Evolutionary conservation across 2,113 vertebrate genomes (phyloP), one percentile per base, ranked within the genome.

Genomic region (Orientallactaga bullata): DNA sequence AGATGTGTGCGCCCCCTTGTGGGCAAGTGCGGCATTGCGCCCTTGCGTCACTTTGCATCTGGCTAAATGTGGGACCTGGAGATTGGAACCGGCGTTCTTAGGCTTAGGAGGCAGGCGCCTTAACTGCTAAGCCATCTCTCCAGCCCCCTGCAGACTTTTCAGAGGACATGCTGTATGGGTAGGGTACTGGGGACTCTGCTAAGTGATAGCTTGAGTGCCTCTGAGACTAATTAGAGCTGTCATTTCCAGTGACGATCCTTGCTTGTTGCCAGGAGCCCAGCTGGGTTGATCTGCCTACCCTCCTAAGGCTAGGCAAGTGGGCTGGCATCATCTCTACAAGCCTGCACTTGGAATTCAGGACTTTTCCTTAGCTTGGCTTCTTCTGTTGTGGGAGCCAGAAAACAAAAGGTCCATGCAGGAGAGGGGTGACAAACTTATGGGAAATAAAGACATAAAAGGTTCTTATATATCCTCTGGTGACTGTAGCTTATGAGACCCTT

Each of bases 101-200:
- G n/a, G n/a, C n/a, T n/a, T n/a, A n/a, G n/a, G n/a, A n/a, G n/a
- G n/a, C n/a, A n/a, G n/a, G n/a, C n/a, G n/a, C n/a, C n/a, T n/a
- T n/a, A n/a, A n/a, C n/a, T n/a, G n/a, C n/a, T n/a, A n/a, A n/a
- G n/a, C n/a, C n/a, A n/a, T n/a, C n/a, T n/a, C n/a, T n/a, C n/a
- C n/a, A n/a, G n/a, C n/a, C n/a, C n/a, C 1, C 2, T 24, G 9
- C 1, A 5, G 5, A 9, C 16, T 28, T 16, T 73, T 58, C 63
- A 11, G 3, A n/a, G 55, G 18, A n/a, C 8, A 4, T 23, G 28
- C 66, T 74, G 3, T 10, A 0, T 17, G 55, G 47, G 32, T 8
- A 1, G 28, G 3, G 9, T 16, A 26, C 82, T 35, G 32, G 39
- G 13, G 39, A 7, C 24, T 23, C 39, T 58, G 60, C 39, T 55